Evolutionary conservation across 2,797 vertebrate species (phyloP), one percentile per base, ranked within the genome.

Genomic region (Garrulus glandarius): DNA sequence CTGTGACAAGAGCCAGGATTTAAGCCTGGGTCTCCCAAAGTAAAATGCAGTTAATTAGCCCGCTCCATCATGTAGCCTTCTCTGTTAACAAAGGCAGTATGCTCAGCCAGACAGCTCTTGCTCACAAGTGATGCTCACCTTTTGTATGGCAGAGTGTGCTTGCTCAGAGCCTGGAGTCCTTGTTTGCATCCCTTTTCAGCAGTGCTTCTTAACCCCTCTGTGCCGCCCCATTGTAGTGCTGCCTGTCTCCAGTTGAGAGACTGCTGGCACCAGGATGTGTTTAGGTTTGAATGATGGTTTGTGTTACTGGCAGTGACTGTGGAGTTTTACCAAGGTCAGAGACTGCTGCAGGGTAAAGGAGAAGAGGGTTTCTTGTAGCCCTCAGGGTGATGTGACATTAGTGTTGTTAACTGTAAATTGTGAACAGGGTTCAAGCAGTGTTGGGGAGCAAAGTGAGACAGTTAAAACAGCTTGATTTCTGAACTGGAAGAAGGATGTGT

Each of bases 31-130:
- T 76, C 88, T 91, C 77, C 80, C 22, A 86, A 96, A 94, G 83
- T 95, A 93, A 96, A 93, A 90, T 53, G 53, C 60, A 90, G 91
- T 81, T 95, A 89, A 95, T 96, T 95, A 90, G 84, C 74, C 84
- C 55, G 67, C 87, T 95, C 89, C 84, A 84, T 96, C 89, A 75
- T 70, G 69, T 65, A 59, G 85, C 55, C 1, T 81, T 90, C 67
- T 84, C 11, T 2, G 47, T 59, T 91, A 94, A 93, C 92, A 91
- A 94, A 94, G 61, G 89, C 93, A 72, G 82, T n/a, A 8, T 1
- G 5, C 88, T 91, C 79, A 86, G 89, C 65, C 90, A 86, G 95
- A 61, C 84, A 60, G 89, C 56, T 84, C 69, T 52, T 86, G 89
- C 87, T 94, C 82, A 50, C 55, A 83, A 92, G 87, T 52, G 87